A percentile compares a stretch with the other conserved stretches of the same genome.
phyloP scores from a whole-genome alignment of 2,113 vertebrate genomes.

The Oenanthe melanoleuca region DNA sequence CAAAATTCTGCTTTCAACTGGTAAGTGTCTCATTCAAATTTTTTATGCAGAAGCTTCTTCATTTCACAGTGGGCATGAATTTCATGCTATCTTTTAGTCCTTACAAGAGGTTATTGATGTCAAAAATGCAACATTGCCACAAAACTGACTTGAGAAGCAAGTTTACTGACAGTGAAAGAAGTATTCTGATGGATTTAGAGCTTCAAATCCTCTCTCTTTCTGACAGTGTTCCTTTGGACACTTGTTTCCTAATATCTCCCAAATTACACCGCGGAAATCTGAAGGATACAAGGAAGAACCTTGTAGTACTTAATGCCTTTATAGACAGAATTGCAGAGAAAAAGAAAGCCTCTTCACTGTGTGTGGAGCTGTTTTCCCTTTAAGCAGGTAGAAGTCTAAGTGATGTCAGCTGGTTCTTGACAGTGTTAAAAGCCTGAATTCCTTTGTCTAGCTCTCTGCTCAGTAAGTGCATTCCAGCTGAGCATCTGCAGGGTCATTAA shows the following conservation, averaged over 20 bases:
- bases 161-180: neutral
- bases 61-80: neutral
- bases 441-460: slow-evolving; percentile 69
- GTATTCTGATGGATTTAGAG: neutral
- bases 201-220: neutral
- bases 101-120: neutral
- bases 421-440: slow-evolving; percentile 69
- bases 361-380: neutral
- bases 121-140: neutral
- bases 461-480: slow-evolving; percentile 66
- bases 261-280: neutral
- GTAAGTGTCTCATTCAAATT: neutral
- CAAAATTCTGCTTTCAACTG: neutral
- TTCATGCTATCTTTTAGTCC: neutral
- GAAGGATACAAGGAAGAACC: neutral
- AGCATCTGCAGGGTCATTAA: slow-evolving; percentile 58
- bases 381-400: slow-evolving; percentile 61
- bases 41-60: neutral
- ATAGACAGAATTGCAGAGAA: slow-evolving; percentile 33
- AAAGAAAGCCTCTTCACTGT: slow-evolving; percentile 20
- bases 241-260: neutral
- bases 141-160: neutral
- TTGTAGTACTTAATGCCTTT: neutral
- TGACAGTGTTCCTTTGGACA: neutral
- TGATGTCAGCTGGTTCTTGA: slow-evolving; percentile 58